phyloP scores from a whole-genome alignment of 2,113 vertebrate genomes.

The Andinoacara biseriatus region DNA sequence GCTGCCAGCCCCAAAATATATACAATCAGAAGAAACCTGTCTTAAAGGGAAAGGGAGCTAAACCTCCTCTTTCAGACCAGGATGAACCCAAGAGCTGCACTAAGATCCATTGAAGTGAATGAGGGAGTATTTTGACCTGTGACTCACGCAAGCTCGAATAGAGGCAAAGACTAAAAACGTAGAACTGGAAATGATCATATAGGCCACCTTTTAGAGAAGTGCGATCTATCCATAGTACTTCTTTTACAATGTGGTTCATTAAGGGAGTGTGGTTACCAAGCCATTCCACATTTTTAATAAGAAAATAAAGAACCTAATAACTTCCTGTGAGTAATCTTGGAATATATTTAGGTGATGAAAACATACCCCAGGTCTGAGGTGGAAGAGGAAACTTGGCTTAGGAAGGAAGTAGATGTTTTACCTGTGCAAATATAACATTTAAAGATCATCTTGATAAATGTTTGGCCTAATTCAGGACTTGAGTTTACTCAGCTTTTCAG shows the following conservation, averaged over 20 bases:
- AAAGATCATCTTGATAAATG: conserved; percentile 34
- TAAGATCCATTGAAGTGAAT: background rate
- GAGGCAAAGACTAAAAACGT: background rate
- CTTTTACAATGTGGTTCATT: conserved; percentile 41
- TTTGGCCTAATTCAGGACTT: conserved; percentile 16
- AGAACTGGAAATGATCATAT: background rate
- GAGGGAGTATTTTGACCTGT: background rate
- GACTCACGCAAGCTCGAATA: background rate
- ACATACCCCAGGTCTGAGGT: conserved; percentile 13
- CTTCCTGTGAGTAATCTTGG: conserved; percentile 21
- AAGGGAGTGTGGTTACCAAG: conserved; percentile 19
- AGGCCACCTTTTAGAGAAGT: background rate
- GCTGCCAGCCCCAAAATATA: too few relatives aligned
- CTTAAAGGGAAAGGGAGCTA: background rate
- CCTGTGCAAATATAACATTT: conserved; percentile 25
- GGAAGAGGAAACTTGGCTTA: conserved; percentile 20
- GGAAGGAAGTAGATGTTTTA: conserved; percentile 36
- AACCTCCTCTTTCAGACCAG: background rate
- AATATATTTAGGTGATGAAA: conserved; percentile 33
- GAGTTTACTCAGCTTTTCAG: conserved; percentile 20
- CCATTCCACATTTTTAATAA: conserved; percentile 22
- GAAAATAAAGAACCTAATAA: conserved; percentile 23
- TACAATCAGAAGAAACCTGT: too few relatives aligned
- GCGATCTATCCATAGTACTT: background rate
- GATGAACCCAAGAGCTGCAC: background rate